Evolutionary conservation across 2,113 vertebrate species (phyloP), one percentile per base, ranked within the genome.

Genomic region (Xenopus laevis): DNA sequence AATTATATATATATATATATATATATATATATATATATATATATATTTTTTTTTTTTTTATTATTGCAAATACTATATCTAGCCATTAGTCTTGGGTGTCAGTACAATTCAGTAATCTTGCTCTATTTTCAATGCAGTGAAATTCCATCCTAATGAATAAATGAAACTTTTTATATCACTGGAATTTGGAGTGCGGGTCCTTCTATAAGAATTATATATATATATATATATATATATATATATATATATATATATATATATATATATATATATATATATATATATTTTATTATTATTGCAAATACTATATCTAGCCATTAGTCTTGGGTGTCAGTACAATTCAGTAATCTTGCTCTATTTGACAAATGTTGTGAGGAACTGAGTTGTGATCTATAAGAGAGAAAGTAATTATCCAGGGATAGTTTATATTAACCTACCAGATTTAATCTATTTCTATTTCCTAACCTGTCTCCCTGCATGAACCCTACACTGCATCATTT

Each of bases 391-490:
- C 21, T 68, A 47, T 11, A 20, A 20, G 46, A 23, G 20, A 58
- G 17, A 74, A 27, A 46, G 65, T 74, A 68, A 74, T 68, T 74
- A 74, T 61, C 23, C 55, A 27, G 13, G 40, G 21, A 52, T 18
- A 50, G 27, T 45, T 40, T 61, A 68, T 40, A 55, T 68, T 68
- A 74, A 74, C 64, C 44, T 40, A 50, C 72, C 55, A 52, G 72
- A 74, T 67, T 17, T 45, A 61, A 74, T 74, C 65, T 74, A 53
- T 68, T 74, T 68, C 55, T 46, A 55, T 61, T 68, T 74, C 23
- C 57, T 68, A 30, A 16, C 44, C 64, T 67, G 72, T 68, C 71
- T 66, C 15, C 30, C 72, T 57, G 21, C 20, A 23, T 74, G 55
- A 12, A 30, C 53, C 17, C 4, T 55, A 17, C 33, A 55, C 20